Evolutionary conservation across 1,140 invertebrate genomes (phyloP).

Genomic region (Achroia grisella): DNA sequence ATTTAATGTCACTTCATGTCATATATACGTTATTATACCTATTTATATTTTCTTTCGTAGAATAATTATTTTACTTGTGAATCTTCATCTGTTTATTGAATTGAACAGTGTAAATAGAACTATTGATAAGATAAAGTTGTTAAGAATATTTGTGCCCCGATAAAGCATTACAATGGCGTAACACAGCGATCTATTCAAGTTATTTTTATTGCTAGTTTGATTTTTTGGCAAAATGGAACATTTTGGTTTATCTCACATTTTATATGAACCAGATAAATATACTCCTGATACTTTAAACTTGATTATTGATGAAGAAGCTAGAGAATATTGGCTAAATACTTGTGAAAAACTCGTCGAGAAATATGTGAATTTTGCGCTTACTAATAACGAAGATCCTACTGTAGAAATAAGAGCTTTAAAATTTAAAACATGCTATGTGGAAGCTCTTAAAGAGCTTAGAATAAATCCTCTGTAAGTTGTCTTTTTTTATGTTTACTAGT

Average conservation of each 20-base stretch:
- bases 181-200: conserved; percentile 22
- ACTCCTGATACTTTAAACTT: conserved; percentile 93
- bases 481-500: too few species aligned
- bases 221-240: conserved; percentile 48
- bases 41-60: too few species aligned
- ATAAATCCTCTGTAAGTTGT: conserved; percentile 86
- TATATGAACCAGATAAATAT: conserved; percentile 76
- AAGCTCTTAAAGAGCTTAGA: conserved; percentile 84
- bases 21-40: too few species aligned
- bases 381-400: conserved; percentile 84
- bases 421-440: conserved; percentile 89
- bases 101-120: conserved; percentile 8
- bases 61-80: too few species aligned
- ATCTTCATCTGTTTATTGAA: too few species aligned
- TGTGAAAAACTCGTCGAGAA: conserved; percentile 88
- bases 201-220: background rate
- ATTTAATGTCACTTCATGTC: too few species aligned
- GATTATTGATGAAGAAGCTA: conserved; percentile 87
- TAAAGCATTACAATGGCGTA: conserved; percentile 54
- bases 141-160: conserved; percentile 42
- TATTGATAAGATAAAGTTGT: conserved; percentile 53
- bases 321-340: conserved; percentile 94
- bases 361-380: conserved; percentile 83
- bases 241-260: conserved; percentile 60
- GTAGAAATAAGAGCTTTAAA: conserved; percentile 85